These are phyloP conservation scores for Montifringilla adamsi DNA, from an alignment of 2,113 vertebrate genomes.

Conservation along the genomic window DNA sequence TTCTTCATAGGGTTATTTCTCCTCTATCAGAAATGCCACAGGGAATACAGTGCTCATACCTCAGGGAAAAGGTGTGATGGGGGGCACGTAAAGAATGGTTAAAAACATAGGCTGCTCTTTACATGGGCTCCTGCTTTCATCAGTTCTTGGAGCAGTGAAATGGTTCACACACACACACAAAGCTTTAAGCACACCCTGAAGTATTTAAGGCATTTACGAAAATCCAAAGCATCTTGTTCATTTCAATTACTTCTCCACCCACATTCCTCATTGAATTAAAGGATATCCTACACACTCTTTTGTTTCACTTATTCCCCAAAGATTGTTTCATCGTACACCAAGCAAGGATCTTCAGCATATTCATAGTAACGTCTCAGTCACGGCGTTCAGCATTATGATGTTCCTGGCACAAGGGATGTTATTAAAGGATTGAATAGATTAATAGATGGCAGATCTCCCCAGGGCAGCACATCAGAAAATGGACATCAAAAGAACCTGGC, in stretches of 20 bases:
- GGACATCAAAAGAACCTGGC: constrained; percentile 34
- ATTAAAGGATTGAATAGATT: constrained; percentile 41
- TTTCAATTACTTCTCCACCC: constrained; percentile 63
- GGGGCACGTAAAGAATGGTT: not conserved
- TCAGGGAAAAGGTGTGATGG: not conserved
- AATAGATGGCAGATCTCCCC: constrained; percentile 20
- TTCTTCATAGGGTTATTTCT: not conserved
- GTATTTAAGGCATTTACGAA: constrained; percentile 10
- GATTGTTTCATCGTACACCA: constrained; percentile 20
- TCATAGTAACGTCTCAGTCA: not conserved
- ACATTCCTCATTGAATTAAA: constrained; percentile 68
- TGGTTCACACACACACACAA: not conserved
- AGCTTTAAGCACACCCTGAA: constrained; percentile 23
- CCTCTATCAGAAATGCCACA: not conserved
- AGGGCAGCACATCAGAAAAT: constrained; percentile 35
- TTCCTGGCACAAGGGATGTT: constrained; percentile 22
- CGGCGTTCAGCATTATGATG: not conserved
- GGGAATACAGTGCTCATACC: not conserved
- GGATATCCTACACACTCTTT: constrained; percentile 56
- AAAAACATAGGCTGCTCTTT: not conserved
- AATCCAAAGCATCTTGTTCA: constrained; percentile 51
- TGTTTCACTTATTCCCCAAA: constrained; percentile 62
- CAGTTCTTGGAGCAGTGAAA: not conserved
- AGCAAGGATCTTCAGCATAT: constrained; percentile 20
- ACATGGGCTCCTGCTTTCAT: not conserved